Conservation (phyloP, 2,113 vertebrate species). For the Columbina picui region DNA sequence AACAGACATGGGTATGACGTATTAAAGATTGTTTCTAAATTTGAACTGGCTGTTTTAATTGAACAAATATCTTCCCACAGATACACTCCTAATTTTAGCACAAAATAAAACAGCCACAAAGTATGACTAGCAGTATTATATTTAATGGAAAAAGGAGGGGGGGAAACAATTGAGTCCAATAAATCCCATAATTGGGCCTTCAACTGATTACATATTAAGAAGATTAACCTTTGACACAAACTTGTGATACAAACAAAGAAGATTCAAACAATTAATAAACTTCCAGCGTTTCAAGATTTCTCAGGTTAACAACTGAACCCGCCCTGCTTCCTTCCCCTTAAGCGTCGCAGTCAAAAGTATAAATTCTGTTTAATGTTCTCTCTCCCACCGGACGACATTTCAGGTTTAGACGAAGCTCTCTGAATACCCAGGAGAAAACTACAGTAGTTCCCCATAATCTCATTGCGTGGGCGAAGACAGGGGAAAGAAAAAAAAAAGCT, state of each 20-base stretch:
- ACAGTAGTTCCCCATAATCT: neutral
- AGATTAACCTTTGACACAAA: slow-evolving; percentile 60
- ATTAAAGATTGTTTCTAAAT: neutral
- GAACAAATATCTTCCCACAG: neutral
- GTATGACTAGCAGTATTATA: neutral
- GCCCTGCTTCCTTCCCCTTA: neutral
- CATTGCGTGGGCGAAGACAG: neutral
- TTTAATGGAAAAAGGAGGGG: neutral
- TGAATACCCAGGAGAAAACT: neutral
- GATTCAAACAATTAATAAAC: slow-evolving; percentile 44
- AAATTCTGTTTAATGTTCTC: neutral
- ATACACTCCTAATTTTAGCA: neutral
- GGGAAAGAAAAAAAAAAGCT: neutral
- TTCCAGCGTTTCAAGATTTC: neutral
- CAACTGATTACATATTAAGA: slow-evolving; percentile 56
- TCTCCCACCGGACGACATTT: neutral
- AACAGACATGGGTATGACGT: neutral
- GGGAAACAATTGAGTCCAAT: neutral
- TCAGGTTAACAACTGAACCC: neutral
- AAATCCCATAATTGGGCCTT: slow-evolving; percentile 52
- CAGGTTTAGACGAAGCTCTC: neutral
- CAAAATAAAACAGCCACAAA: neutral
- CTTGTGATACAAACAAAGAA: slow-evolving; percentile 49
- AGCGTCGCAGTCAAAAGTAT: neutral
- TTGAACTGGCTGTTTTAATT: neutral